These are phyloP conservation scores for Okamejei kenojei DNA, from an alignment of 2,797 vertebrate genomes.

Conservation along the genomic window DNA sequence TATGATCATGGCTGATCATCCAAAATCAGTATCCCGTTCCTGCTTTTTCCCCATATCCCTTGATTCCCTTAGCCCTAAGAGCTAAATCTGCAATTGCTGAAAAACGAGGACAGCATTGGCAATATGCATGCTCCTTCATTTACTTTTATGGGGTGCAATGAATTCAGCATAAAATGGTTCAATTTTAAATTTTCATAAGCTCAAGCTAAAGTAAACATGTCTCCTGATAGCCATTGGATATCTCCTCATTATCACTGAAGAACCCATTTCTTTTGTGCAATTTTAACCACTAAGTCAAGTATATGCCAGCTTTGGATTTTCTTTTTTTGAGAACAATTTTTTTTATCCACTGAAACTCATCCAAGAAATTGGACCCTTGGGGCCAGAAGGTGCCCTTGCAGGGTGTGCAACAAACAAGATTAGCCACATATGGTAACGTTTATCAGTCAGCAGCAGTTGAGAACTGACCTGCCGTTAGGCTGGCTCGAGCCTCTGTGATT, in stretches of 20 bases:
- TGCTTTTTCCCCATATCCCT: too few species aligned
- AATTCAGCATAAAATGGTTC: background rate
- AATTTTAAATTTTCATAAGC: background rate
- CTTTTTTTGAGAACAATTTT: background rate
- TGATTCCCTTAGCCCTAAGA: too few species aligned
- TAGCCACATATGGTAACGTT: conserved; percentile 25
- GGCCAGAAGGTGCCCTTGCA: conserved; percentile 12
- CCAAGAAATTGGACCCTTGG: conserved; percentile 28
- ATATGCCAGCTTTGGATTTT: background rate
- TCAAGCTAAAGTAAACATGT: background rate
- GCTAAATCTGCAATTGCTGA: background rate
- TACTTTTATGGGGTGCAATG: background rate
- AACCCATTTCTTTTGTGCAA: background rate
- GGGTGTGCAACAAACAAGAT: conserved; percentile 1
- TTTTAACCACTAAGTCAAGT: background rate
- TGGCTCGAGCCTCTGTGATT: conserved; percentile 9
- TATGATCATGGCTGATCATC: too few species aligned
- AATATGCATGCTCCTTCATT: background rate
- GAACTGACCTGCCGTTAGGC: conserved; percentile 1
- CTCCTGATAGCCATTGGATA: background rate
- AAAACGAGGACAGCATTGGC: too few species aligned
- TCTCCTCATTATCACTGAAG: background rate
- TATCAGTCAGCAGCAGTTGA: conserved; percentile 7
- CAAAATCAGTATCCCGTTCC: too few species aligned
- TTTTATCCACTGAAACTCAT: conserved; percentile 24